A percentile compares a stretch with the other conserved stretches of the same genome.
phyloP scores from a whole-genome alignment of 2,113 vertebrate species.

The Opisthocomus hoazin region DNA sequence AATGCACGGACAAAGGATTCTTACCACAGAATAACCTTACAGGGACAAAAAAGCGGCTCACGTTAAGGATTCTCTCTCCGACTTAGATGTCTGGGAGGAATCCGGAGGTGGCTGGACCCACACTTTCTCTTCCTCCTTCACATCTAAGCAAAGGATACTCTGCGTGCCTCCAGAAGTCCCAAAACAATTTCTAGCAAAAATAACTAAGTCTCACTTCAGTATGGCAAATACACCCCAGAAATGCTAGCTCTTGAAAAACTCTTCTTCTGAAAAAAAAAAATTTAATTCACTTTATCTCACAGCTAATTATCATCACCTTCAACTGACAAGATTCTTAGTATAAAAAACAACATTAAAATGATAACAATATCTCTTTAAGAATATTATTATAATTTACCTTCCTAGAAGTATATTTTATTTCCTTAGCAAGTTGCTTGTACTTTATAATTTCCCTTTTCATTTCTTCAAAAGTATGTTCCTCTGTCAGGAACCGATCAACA shows the following conservation, averaged over 20 bases:
- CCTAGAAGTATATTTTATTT: constrained; percentile 76
- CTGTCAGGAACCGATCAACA: constrained; percentile 75
- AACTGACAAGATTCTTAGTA: not conserved
- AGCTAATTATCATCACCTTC: not conserved
- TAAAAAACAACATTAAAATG: not conserved
- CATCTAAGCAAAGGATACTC: not conserved
- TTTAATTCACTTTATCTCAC: not conserved
- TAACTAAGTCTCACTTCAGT: not conserved
- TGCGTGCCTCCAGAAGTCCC: not conserved
- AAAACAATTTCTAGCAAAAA: not conserved
- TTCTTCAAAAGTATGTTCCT: constrained; percentile 77
- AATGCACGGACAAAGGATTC: not conserved
- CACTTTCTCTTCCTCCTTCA: not conserved
- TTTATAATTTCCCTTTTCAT: constrained; percentile 75
- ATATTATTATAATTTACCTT: constrained; percentile 71
- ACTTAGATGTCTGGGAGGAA: not conserved
- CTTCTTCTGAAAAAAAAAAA: not conserved
- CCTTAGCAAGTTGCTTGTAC: constrained; percentile 78
- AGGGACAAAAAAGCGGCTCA: not conserved
- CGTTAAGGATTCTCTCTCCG: not conserved
- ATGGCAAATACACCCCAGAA: not conserved
- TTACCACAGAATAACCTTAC: not conserved
- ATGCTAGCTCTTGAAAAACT: not conserved
- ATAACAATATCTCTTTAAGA: not conserved
- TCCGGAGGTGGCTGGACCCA: not conserved